Evolutionary conservation across 64 coral and sea anemone species (phyloP), one percentile per base, ranked within the genome.

Genomic region (Dendrophyllia cribrosa): DNA sequence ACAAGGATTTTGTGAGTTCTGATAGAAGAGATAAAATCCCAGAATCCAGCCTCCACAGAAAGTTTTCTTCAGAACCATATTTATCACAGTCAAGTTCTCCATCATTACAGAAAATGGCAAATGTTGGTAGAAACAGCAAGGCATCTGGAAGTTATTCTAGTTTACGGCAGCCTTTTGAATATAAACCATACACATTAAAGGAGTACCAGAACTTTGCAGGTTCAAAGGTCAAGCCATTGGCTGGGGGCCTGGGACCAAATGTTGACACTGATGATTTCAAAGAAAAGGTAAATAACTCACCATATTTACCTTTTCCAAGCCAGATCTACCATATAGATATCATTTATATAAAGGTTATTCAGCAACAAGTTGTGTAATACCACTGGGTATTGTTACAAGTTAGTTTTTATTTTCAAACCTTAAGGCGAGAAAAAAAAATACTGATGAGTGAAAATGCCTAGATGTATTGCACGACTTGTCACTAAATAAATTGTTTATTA

Each of bases 51-150:
- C 67, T 76, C 11, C 71, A 91, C 10, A 94, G 88, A 59, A 94
- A 63, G 77, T 97, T 97, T 91, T 52, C 90, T 13, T 97, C 95
- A 6, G 95, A 97, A 9, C 95, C 95, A 62, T 76, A 94, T 16
- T 88, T 97, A 25, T 71, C 70, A 20, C 74, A 74, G 14, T 67
- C 62, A 76, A 26, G 74, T 61, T 84, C 62, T 25, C 47, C 66
- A 58, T 70, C 63, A n/a, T 62, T 74, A 1, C 78, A 74, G 25
- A 58, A 64, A 52, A 23, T 51, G 15, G 43, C 51, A 44, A 66
- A 73, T 56, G 19, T 49, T 45, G 68, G 70, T 34, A 90, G 89
- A 78, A 69, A 89, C 65, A 73, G 51, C 73, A 52, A 79, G 56
- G 79, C 26, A 15, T 24, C 67, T 49, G 24, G 62, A 17, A 91